Evolutionary conservation across 1,140 invertebrate species (phyloP), one percentile per base, ranked within the genome.

Genomic region (Doryteuthis pealeii): DNA sequence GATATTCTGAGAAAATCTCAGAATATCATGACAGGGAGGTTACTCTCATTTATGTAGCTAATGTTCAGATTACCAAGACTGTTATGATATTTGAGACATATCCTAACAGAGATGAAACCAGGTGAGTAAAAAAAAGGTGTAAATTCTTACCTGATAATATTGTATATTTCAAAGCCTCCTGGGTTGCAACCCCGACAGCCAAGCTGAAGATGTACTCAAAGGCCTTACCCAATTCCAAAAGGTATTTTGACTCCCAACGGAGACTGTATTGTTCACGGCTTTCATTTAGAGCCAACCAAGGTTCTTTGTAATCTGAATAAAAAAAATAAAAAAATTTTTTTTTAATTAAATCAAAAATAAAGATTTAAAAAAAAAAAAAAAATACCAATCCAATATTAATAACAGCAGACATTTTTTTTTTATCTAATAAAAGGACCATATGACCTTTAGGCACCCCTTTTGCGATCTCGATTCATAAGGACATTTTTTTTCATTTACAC

Each of bases 131-230:
- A n/a, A n/a, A n/a, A n/a, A n/a, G n/a, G 54, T 62, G 5, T 14
- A 5, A 62, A 15, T 66, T 71, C 83, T 74, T 80, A 92, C 92
- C 91, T 75, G 91, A 91, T 22, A 94, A 84, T 72, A 93, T 90
- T 28, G 93, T 93, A 75, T 92, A 92, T 84, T 93, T 93, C 0
- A 94, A 88, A n/a, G 92, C 91, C 85, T 93, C 92, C 82, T 93
- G 92, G 14, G 92, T 91, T 26, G 92, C 92, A 84, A 92, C 89
- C 18, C 90, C 89, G 31, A 93, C 89, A 54, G 91, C 92, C 78
- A 92, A 91, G 75, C 89, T 90, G 28, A 92, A 85, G 26, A 87
- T 76, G 62, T 85, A 85, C 49, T 87, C 82, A 68, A 87, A 73
- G 18, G 87, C 84, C 49, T 82, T 71, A 6, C 92, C 92, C 31